Evolutionary conservation across 2,797 vertebrate genomes (phyloP).

Genomic region (Manis pentadactyla): DNA sequence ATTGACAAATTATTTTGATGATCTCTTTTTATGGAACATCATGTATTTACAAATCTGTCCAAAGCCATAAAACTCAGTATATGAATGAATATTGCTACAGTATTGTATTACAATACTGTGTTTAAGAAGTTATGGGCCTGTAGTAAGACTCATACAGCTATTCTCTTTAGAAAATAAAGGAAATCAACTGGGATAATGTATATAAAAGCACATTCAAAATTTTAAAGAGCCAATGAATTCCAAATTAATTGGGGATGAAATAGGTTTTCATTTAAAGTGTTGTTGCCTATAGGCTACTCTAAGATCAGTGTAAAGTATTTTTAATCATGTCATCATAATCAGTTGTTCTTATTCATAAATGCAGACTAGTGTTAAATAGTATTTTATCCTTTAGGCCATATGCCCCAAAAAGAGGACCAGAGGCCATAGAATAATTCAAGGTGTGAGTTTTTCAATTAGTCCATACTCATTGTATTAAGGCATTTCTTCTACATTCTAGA

Average conservation of each 20-base stretch:
- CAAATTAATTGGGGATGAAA: neutral
- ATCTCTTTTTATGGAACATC: neutral
- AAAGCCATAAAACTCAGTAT: no score
- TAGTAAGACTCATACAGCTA: neutral
- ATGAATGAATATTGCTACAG: no score
- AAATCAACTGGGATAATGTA: neutral
- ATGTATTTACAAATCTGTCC: neutral
- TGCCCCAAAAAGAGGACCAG: neutral
- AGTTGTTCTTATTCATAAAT: neutral
- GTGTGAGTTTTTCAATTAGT: neutral
- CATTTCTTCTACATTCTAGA: neutral
- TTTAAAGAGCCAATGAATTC: neutral
- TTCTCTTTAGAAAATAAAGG: neutral
- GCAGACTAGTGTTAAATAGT: neutral
- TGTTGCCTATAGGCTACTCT: neutral
- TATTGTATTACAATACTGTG: neutral
- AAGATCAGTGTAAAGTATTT: neutral
- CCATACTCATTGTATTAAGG: neutral
- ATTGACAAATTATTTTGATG: neutral
- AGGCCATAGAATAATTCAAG: neutral
- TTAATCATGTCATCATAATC: neutral
- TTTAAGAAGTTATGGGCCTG: neutral
- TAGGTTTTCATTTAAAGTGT: neutral
- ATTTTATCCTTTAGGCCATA: neutral
- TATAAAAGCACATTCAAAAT: neutral